Conservation (phyloP, 2,888 invertebrate genomes). For the Platynereis dumerilii region DNA sequence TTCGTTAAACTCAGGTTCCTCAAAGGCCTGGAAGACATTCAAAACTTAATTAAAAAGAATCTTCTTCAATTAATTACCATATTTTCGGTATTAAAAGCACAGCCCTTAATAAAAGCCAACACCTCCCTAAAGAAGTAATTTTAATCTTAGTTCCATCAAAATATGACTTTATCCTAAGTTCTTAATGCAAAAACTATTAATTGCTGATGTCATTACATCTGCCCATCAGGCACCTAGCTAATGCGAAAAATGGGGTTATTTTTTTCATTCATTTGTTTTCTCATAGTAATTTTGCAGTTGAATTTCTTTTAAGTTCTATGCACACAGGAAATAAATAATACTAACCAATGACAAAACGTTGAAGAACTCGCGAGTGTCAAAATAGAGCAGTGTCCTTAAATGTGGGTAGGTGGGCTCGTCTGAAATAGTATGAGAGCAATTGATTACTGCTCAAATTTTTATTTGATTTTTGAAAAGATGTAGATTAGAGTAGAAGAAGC, state of each 20-base stretch:
- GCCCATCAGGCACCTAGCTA: too few species aligned
- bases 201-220: background rate
- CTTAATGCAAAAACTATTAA: too few species aligned
- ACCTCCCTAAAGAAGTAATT: too few species aligned
- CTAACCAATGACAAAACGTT: constrained; percentile 77
- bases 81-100: too few species aligned
- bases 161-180: too few species aligned
- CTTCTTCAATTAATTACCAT: constrained; percentile 1
- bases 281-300: too few species aligned
- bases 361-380: constrained; percentile 84
- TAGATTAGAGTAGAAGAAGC: background rate
- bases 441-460: background rate
- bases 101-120: too few species aligned
- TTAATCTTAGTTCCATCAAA: background rate
- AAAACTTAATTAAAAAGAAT: too few species aligned
- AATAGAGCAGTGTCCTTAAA: constrained; percentile 74
- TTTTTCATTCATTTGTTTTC: too few species aligned
- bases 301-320: too few species aligned
- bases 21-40: constrained; percentile 72
- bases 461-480: background rate
- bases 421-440: constrained; percentile 25
- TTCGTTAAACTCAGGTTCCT: constrained; percentile 78
- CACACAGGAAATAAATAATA: background rate
- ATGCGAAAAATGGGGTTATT: too few species aligned
- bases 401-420: constrained; percentile 57